phyloP scores from a whole-genome alignment of 2,888 invertebrate species.

The Protodeltote pygarga region DNA sequence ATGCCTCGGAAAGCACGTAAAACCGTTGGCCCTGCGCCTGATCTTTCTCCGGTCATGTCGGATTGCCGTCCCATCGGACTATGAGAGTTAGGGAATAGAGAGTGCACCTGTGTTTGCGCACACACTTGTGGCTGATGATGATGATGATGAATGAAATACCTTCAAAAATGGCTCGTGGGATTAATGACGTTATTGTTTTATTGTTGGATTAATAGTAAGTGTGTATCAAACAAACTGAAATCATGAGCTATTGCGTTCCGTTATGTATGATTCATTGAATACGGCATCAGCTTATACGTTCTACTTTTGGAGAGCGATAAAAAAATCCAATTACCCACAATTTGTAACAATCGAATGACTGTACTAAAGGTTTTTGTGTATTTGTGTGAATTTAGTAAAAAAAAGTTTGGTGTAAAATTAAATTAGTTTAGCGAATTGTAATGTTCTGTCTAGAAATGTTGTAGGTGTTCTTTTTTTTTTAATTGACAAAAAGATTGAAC shows the following conservation, averaged over 20 bases:
- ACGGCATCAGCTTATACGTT: constrained; percentile 24
- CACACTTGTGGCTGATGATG: too few relatives aligned
- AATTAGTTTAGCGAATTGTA: constrained; percentile 1
- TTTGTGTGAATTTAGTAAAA: constrained; percentile 18
- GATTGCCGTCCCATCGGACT: too few relatives aligned
- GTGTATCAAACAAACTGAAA: constrained; percentile 16
- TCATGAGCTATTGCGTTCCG: constrained; percentile 11
- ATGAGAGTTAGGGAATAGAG: too few relatives aligned
- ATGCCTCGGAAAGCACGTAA: too few relatives aligned
- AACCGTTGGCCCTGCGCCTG: too few relatives aligned
- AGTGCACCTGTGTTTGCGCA: too few relatives aligned
- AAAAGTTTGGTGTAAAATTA: constrained; percentile 17
- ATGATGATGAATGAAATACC: too few relatives aligned
- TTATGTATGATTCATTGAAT: constrained; percentile 39
- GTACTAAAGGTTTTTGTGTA: constrained; percentile 38
- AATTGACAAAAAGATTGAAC: too few relatives aligned
- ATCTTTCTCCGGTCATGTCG: too few relatives aligned
- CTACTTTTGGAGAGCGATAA: constrained; percentile 37
- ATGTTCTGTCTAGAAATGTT: constrained; percentile 10
- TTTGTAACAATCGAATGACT: constrained; percentile 30
- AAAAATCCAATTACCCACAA: constrained; percentile 36
- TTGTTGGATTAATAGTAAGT: constrained; percentile 22
- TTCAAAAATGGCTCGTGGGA: too few relatives aligned
- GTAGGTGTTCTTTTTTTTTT: background rate
- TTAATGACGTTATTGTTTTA: constrained; percentile 46